Base-by-base conservation (phyloP, 2,888 invertebrate genomes). In the Cephus rjabovi region DNA sequence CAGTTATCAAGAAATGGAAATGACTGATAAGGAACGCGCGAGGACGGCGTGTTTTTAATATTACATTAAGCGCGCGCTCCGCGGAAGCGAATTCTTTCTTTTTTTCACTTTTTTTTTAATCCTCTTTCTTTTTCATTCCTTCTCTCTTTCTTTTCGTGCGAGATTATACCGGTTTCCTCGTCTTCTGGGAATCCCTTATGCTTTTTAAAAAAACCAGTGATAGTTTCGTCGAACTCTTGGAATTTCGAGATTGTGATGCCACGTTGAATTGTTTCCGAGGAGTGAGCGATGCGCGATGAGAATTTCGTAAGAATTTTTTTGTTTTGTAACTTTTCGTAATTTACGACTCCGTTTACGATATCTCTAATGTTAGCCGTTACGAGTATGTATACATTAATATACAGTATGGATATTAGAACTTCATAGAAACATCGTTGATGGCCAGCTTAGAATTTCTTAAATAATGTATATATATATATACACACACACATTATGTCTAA, bases 1-100 rank as follows among this genome's bases (percentile, higher is more conserved):
- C 89, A 87, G 91, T 90, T 91, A 91, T 91, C 91, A 89, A 90
- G 93, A 93, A 93, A 93, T 93, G 93, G 93, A 93, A 93, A 92
- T 92, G 90, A 90, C 92, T 92, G 93, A 93, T 93, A 93, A 93
- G 92, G 90, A 88, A 89, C 90, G 56, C 90, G 88, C 90, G 83
- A 79, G 79, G 83, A 82, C 84, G 83, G 78, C 85, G 84, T 86
- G 85, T 87, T 88, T 87, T 88, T 88, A 89, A 89, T 87, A 87
- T 87, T 86, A 84, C 86, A 88, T 88, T 86, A 86, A 87, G 84
- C 81, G 79, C 75, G 79, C 80, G 75, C 76, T 69, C 56, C 71
- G 74, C 56, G 73, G 74, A 68, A 74, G 9, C 56, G 56, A 56
- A 56, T 56, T 56, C 56, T 56, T 56, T 56, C 56, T 56, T 56